A percentile compares a stretch with the other conserved stretches of the same genome.
Conservation (phyloP, 1,140 invertebrate genomes). For the Mizuhopecten yessoensis region DNA sequence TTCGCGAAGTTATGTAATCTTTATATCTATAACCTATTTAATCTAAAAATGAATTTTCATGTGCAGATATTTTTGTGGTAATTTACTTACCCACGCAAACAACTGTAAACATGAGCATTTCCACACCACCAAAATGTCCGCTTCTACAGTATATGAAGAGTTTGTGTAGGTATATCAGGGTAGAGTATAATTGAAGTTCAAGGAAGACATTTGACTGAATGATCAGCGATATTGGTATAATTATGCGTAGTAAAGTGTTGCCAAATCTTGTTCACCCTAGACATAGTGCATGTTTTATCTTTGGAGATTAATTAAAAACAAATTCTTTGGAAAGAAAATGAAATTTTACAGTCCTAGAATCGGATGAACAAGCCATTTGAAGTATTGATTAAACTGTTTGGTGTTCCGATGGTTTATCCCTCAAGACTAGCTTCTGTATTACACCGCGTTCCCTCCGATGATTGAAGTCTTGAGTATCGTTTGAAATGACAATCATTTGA, state of each 20-base stretch:
- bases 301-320: background rate
- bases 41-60: too few species aligned
- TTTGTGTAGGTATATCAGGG: background rate
- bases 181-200: background rate
- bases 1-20: too few species aligned
- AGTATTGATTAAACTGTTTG: background rate
- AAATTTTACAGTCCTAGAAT: background rate
- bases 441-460: background rate
- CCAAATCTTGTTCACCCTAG: background rate
- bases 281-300: background rate
- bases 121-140: too few species aligned
- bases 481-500: background rate
- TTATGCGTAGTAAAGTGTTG: background rate
- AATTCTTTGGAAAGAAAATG: background rate
- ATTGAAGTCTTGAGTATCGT: background rate
- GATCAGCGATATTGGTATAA: background rate
- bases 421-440: background rate
- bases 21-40: too few species aligned
- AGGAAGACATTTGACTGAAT: background rate
- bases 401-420: background rate
- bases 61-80: too few species aligned
- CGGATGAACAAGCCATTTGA: slow-evolving; percentile 1
- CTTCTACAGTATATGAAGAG: background rate
- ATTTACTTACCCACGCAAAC: too few species aligned
- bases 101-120: too few species aligned